These are phyloP conservation scores for Kryphioiulus occultus DNA, from an alignment of 2,888 invertebrate species.

Conservation along the genomic window DNA sequence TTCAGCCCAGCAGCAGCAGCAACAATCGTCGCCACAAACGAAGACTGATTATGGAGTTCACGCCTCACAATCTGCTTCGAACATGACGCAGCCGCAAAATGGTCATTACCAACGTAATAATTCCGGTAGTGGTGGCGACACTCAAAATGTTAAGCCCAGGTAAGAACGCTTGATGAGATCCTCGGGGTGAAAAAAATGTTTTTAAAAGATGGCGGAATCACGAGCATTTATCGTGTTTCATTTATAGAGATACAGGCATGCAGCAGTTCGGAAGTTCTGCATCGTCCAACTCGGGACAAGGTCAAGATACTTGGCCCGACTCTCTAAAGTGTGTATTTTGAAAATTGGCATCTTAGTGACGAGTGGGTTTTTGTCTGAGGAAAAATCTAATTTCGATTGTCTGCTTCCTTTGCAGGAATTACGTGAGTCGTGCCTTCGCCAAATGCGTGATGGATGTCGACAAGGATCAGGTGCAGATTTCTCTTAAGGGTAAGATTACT, in stretches of 20 bases:
- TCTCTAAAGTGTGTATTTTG: slow-evolving; percentile 7
- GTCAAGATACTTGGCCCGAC: slow-evolving; percentile 44
- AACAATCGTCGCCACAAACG: neutral
- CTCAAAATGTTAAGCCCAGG: neutral
- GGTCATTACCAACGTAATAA: neutral
- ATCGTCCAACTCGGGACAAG: neutral
- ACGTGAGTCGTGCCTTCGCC: slow-evolving; percentile 90
- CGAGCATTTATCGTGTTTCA: too few species aligned
- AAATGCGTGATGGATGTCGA: slow-evolving; percentile 88
- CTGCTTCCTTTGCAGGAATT: slow-evolving; percentile 67
- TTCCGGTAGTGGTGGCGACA: neutral
- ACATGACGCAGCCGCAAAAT: neutral
- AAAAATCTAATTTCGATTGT: neutral
- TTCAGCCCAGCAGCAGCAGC: slow-evolving; percentile 15
- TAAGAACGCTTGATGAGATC: neutral
- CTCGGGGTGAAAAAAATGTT: too few species aligned
- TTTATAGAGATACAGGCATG: neutral
- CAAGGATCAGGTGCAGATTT: slow-evolving; percentile 92
- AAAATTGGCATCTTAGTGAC: too few species aligned
- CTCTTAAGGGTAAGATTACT: slow-evolving; percentile 92
- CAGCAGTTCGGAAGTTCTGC: neutral
- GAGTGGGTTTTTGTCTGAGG: too few species aligned
- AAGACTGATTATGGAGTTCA: neutral
- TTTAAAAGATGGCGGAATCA: too few species aligned
- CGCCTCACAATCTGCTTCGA: neutral